Conservation (phyloP, 1,140 invertebrate genomes). For the Drosophila quadrilineata region DNA sequence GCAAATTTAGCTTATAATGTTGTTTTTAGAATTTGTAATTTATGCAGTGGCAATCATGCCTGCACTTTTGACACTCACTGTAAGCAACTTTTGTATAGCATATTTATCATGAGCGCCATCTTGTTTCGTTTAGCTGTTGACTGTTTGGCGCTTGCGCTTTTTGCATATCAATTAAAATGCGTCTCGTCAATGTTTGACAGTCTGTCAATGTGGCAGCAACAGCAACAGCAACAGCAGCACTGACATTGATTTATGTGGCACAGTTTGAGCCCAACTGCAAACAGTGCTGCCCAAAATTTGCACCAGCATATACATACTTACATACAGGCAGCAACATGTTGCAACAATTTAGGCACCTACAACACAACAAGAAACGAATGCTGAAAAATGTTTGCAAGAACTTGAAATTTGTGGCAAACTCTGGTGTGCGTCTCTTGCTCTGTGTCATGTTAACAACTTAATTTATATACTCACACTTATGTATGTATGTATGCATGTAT, state of each 20-base stretch:
- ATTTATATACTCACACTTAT: conserved; percentile 56
- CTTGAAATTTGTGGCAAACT: conserved; percentile 21
- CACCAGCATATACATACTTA: neutral
- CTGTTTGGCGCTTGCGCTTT: conserved; percentile 72
- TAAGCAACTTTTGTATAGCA: conserved; percentile 45
- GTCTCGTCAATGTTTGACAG: conserved; percentile 78
- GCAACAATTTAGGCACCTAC: conserved; percentile 38
- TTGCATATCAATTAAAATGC: conserved; percentile 79
- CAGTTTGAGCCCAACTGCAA: conserved; percentile 20
- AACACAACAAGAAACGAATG: neutral
- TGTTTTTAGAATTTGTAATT: conserved; percentile 66
- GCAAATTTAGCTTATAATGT: no score
- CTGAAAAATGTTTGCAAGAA: no score
- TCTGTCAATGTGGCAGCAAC: conserved; percentile 70
- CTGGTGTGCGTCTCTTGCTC: conserved; percentile 49
- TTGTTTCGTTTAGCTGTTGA: conserved; percentile 46
- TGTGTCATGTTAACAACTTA: conserved; percentile 79
- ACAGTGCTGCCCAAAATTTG: conserved; percentile 15
- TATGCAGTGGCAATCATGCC: conserved; percentile 29
- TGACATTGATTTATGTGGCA: conserved; percentile 73
- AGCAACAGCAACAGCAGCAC: neutral
- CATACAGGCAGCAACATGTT: conserved; percentile 15
- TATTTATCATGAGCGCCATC: conserved; percentile 75
- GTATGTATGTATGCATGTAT: neutral
- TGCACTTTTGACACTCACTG: conserved; percentile 24